Base-by-base conservation (phyloP, 2,797 vertebrate genomes). In the Fistularia tabacaria region DNA sequence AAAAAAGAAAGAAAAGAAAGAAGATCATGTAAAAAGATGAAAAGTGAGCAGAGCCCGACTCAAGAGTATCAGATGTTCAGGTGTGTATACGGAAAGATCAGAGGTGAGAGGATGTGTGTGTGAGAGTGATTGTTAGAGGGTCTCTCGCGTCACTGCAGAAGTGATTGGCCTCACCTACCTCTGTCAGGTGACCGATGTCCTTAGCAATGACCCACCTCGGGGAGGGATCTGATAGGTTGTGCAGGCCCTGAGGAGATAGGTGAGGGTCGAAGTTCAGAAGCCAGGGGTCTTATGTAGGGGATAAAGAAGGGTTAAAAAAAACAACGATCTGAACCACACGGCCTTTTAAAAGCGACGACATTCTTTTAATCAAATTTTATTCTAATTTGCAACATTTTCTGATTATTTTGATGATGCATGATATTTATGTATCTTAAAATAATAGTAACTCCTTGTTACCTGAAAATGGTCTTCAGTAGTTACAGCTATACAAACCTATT, bases 41-140 rank as follows among this genome's bases (percentile, higher is more conserved):
- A 85, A 83, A 74, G 81, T 56, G 8, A 67, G 65, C 7, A 39
- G 73, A 72, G 57, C 12, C 46, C 51, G 65, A 79, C 71, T 88
- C 79, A 88, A 87, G 66, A 64, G 80, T 89, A 89, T 90, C 87
- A 10, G 77, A 75, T 89, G 85, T 89, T 85, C 69, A 79, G 78
- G 77, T 63, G 72, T 81, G 74, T 71, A 45, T 57, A 38, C 7
- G 57, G 54, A 14, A 64, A 71, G 72, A 83, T 80, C 80, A 80
- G 74, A 81, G 78, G 78, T 85, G 77, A 75, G 64, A 64, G 54
- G 51, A 49, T 59, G 64, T 54, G 62, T 69, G 63, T 54, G 66
- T 37, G 64, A 37, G 59, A 64, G 70, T 56, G 52, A 44, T 54
- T 10, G 53, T 9, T 25, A 55, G 58, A 62, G 57, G 52, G 47